Conservation (phyloP, 2,113 vertebrate genomes). For the Bagarius yarrelli region DNA sequence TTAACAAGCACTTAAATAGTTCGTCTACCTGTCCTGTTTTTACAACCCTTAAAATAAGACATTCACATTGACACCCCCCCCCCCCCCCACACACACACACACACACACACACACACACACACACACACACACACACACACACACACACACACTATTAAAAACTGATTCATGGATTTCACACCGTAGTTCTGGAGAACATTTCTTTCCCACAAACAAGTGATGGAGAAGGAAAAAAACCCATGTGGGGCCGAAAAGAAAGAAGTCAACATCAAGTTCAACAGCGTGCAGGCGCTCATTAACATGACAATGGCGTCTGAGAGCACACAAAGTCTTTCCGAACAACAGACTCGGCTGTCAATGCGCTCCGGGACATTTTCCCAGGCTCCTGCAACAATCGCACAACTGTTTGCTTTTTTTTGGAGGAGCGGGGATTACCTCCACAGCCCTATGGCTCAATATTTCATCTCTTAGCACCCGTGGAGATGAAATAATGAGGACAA, state of each 20-base stretch:
- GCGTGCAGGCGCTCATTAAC: constrained; percentile 80
- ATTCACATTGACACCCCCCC: constrained; percentile 57
- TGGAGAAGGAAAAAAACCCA: constrained; percentile 61
- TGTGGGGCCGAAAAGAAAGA: constrained; percentile 68
- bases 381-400: constrained; percentile 81
- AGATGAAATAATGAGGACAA: constrained; percentile 46
- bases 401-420: constrained; percentile 81
- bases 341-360: constrained; percentile 79
- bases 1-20: constrained; percentile 23
- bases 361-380: constrained; percentile 82
- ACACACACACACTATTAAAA: constrained; percentile 56
- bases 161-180: constrained; percentile 81
- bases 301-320: constrained; percentile 86
- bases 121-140: constrained; percentile 58
- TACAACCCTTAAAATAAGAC: constrained; percentile 33
- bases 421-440: constrained; percentile 67
- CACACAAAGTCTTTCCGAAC: constrained; percentile 74
- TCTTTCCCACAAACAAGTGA: constrained; percentile 76
- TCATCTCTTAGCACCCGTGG: constrained; percentile 27
- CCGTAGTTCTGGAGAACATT: constrained; percentile 69
- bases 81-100: constrained; percentile 53
- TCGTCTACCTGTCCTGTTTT: constrained; percentile 11
- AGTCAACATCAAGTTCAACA: constrained; percentile 95
- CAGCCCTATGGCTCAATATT: constrained; percentile 31
- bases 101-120: constrained; percentile 58